phyloP scores from a whole-genome alignment of 2,113 vertebrate species.

The Hoplias malabaricus region DNA sequence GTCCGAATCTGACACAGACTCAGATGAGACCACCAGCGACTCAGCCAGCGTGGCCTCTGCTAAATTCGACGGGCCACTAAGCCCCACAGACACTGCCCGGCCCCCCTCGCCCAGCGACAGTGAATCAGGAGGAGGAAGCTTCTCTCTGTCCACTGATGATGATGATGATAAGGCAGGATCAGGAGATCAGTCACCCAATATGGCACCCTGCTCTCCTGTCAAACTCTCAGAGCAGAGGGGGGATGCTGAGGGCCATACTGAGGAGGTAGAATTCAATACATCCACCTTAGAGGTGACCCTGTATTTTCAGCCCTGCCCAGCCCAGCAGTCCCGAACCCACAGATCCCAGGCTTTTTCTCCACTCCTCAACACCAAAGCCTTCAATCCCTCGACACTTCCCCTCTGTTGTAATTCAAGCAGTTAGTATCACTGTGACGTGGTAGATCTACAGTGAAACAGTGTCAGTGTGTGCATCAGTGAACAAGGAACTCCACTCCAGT shows the following conservation, averaged over 20 bases:
- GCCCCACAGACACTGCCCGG: neutral
- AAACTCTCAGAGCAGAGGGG: conserved; percentile 24
- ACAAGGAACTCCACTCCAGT: neutral
- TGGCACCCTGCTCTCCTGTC: conserved; percentile 4
- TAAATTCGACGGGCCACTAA: conserved; percentile 4
- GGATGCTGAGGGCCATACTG: conserved; percentile 48
- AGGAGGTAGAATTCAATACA: conserved; percentile 71
- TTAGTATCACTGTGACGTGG: neutral
- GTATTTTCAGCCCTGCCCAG: neutral
- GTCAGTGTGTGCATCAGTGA: conserved; percentile 29
- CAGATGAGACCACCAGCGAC: conserved; percentile 29
- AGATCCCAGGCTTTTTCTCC: neutral
- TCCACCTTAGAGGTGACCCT: conserved; percentile 77
- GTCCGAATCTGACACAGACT: conserved; percentile 19
- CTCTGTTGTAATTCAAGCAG: neutral
- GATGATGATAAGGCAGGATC: conserved; percentile 33
- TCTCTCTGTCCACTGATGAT: conserved; percentile 50
- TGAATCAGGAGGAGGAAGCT: conserved; percentile 48
- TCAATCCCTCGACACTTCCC: neutral
- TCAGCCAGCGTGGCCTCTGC: conserved; percentile 21
- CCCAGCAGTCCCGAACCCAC: neutral
- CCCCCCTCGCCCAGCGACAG: conserved; percentile 33
- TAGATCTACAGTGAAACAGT: neutral
- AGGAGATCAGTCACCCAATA: conserved; percentile 31
- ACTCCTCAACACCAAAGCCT: neutral